Conservation (phyloP, 2,113 vertebrate species). For the Gnathonemus longibarbis region DNA sequence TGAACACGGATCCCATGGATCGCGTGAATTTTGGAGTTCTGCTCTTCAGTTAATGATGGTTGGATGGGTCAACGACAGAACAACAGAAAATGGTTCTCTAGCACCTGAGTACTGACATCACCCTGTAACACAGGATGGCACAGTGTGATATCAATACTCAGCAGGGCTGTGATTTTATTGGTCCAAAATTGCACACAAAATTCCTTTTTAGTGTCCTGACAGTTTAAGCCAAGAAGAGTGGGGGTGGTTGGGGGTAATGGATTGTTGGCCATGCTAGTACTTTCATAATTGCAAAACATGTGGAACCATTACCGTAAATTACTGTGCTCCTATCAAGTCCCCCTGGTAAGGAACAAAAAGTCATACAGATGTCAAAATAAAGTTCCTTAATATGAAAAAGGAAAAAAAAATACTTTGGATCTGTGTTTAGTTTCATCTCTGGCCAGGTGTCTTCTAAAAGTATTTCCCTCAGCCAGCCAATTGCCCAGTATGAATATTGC, state of each 20-base stretch:
- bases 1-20: not conserved
- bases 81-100: not conserved
- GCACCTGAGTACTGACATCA: not conserved
- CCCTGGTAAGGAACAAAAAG: not conserved
- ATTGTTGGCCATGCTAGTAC: not conserved
- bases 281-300: not conserved
- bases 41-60: not conserved
- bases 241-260: not conserved
- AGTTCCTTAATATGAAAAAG: not conserved
- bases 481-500: not conserved
- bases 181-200: not conserved
- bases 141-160: not conserved
- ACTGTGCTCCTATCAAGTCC: not conserved
- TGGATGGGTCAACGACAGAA: not conserved
- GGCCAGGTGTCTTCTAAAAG: not conserved
- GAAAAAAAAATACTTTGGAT: not conserved
- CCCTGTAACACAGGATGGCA: not conserved
- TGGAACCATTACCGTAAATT: not conserved
- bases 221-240: not conserved
- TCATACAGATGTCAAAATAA: conserved; percentile 2
- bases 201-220: not conserved
- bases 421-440: not conserved
- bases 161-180: not conserved
- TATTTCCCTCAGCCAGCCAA: not conserved
- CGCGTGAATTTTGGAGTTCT: not conserved